phyloP scores from a whole-genome alignment of 1,140 invertebrate genomes.

The Euborellia annulipes region DNA sequence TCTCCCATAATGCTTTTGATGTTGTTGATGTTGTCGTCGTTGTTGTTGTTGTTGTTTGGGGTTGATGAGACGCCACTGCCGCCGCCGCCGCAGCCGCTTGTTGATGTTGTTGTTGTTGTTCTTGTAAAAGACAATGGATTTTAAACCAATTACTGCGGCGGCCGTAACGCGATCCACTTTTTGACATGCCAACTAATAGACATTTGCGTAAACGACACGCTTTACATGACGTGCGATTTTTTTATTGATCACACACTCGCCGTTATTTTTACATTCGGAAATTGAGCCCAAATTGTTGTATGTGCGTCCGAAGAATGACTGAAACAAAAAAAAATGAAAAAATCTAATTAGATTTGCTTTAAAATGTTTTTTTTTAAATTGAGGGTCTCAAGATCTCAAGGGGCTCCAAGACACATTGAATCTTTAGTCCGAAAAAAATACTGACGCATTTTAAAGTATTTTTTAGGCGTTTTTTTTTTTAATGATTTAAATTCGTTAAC shows the following conservation, averaged over 20 bases:
- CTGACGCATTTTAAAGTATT: too few species aligned
- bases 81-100: too few species aligned
- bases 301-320: conserved; percentile 92
- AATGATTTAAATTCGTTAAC: too few species aligned
- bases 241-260: conserved; percentile 86
- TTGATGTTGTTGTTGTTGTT: conserved; percentile 49
- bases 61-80: too few species aligned
- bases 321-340: too few species aligned
- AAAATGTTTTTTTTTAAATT: too few species aligned
- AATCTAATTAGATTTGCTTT: too few species aligned
- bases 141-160: conserved; percentile 88
- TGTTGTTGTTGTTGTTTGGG: conserved; percentile 10
- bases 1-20: conserved; percentile 2
- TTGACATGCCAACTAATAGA: conserved; percentile 85
- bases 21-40: conserved; percentile 10
- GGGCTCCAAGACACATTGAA: too few species aligned
- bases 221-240: conserved; percentile 89
- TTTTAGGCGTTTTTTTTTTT: too few species aligned
- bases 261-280: conserved; percentile 84
- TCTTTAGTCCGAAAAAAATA: too few species aligned
- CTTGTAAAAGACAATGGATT: conserved; percentile 78
- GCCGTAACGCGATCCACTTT: conserved; percentile 79
- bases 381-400: too few species aligned
- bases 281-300: conserved; percentile 86
- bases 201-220: conserved; percentile 85